A percentile compares a stretch with the other conserved stretches of the same genome.
phyloP scores from a whole-genome alignment of 1,140 invertebrate species.

The Lutraria rhynchaena region DNA sequence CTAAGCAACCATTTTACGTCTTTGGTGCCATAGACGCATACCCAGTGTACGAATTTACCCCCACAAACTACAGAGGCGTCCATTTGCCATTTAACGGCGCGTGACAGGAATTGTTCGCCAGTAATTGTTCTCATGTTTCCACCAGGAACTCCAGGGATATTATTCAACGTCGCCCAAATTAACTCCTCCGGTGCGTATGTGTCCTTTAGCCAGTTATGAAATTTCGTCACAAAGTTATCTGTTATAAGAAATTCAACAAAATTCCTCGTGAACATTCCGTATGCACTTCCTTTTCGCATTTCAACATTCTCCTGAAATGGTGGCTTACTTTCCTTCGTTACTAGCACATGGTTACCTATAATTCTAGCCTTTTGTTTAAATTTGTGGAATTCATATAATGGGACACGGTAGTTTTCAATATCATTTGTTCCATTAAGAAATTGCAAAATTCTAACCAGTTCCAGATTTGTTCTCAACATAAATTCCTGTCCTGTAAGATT shows the following conservation, averaged over 20 bases:
- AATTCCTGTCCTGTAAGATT: conserved; percentile 78
- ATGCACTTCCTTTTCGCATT: conserved; percentile 48
- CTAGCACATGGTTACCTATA: not conserved
- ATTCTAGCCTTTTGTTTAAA: not conserved
- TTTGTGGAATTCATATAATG: conserved; percentile 5
- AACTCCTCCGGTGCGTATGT: conserved; percentile 44
- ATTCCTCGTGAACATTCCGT: conserved; percentile 32
- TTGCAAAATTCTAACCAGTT: conserved; percentile 72
- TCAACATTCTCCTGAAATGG: not conserved
- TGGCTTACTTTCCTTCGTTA: conserved; percentile 3
- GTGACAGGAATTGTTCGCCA: not conserved
- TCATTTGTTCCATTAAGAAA: conserved; percentile 72
- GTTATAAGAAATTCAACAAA: conserved; percentile 23
- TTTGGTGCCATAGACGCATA: conserved; percentile 23
- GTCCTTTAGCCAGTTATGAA: conserved; percentile 33
- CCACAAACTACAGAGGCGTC: conserved; percentile 4
- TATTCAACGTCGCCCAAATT: conserved; percentile 41
- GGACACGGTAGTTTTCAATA: conserved; percentile 56
- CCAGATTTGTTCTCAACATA: conserved; percentile 75
- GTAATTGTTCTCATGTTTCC: not conserved
- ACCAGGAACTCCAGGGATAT: conserved; percentile 4
- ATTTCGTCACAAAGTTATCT: conserved; percentile 16
- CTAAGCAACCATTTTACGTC: conserved; percentile 28
- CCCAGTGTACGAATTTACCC: conserved; percentile 28
- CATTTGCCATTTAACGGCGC: conserved; percentile 41